Evolutionary conservation across 2,888 invertebrate species (phyloP), one percentile per base, ranked within the genome.

Genomic region (Mythimna ferrago): DNA sequence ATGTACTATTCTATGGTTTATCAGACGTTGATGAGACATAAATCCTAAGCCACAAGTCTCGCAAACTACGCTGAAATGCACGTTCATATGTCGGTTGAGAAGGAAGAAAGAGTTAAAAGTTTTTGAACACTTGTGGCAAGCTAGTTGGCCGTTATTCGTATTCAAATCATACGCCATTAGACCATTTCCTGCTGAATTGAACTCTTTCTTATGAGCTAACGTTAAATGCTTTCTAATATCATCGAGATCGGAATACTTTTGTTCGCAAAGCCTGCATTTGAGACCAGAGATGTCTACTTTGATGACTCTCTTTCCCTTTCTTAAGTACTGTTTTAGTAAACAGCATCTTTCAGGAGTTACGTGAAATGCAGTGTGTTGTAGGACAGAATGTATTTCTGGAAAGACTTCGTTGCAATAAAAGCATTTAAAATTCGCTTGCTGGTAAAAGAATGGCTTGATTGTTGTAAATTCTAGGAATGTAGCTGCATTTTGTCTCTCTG

Each of bases 371-470:
- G 93, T 91, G 56, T 95, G 95, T 69, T 93, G 89, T 11, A 95
- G 82, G 0, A 94, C 94, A 0, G 93, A 89, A 41, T 93, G 90
- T 7, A 96, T 88, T 86, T 96, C 96, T 0, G 96, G 94, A 62
- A 94, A 96, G 0, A 95, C 88, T 86, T 94, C 92, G 16, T 92
- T 90, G 86, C 96, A 96, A 78, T 95, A 96, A 82, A 96, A 96
- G 75, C 96, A 96, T 85, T 95, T 96, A 81, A 94, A 96, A 86
- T 94, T 96, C 0, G 95, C 95, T 86, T 96, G 95, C 60, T 95
- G 94, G 73, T 95, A 96, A 88, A 92, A 93, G 82, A 96, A 96
- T 0, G 96, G 96, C 78, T 91, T 94, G 79, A 94, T 89, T 2
- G 94, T 94, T 0, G 95, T 95, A 82, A 80, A 88, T 80, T 95